Base-by-base conservation (phyloP, 2,888 invertebrate genomes). In the Pilophorus perplexus region DNA sequence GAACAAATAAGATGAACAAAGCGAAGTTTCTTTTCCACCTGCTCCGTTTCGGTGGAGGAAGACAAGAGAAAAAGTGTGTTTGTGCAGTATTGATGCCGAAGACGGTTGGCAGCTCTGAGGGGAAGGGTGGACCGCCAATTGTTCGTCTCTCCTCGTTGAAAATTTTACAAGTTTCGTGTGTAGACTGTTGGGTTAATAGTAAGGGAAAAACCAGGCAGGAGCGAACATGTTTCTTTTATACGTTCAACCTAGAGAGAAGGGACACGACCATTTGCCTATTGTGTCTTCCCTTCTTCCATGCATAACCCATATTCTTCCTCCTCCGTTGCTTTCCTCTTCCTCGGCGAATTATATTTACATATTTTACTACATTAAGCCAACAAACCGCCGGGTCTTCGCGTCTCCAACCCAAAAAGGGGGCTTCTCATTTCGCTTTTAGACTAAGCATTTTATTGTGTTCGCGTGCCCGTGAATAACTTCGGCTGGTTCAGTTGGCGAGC, bases 191-290 rank as follows among this genome's bases (percentile, higher is more conserved):
- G n/a, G n/a, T 42, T 42, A 42, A 42, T 42, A 42, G 42, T 42
- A 16, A 42, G 12, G 42, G 42, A 42, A 42, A 6, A 16, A 6
- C 33, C 12, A 14, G 38, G 22, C 25, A 22, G 20, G 38, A 22
- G 38, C n/a, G n/a, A n/a, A n/a, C 6, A 55, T 55, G 55, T 38
- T 55, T 55, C 55, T 55, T 55, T 55, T 38, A 55, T 55, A 55
- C 37, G 10, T 42, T 14, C 42, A 23, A 55, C 55, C 55, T 37
- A 38, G n/a, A n/a, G n/a, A n/a, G n/a, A n/a, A n/a, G 55, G 55
- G 55, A 55, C 55, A 55, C 55, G 55, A 38, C 55, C 38, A 55
- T 55, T 55, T 33, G 55, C 37, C 55, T 55, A 55, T 55, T 55
- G 55, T 55, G 55, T 37, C 55, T 55, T n/a, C 55, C 55, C 55